A percentile compares a stretch with the other conserved stretches of the same genome.
These are phyloP conservation scores for Aphaenogaster floridana DNA, from an alignment of 1,140 invertebrate genomes.

Conservation along the genomic window DNA sequence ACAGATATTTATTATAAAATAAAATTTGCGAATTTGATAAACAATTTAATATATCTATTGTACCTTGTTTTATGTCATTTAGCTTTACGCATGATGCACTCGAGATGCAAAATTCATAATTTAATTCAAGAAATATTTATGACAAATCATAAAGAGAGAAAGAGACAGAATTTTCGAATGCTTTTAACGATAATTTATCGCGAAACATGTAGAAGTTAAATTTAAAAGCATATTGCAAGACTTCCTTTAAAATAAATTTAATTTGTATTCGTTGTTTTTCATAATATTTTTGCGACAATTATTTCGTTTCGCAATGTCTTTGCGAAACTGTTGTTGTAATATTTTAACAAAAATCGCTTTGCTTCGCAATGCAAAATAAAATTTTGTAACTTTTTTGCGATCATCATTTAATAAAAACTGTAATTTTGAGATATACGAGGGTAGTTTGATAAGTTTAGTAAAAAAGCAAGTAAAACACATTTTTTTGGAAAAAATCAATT, in stretches of 20 bases:
- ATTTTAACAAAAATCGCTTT: not conserved
- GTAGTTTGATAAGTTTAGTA: too few species aligned
- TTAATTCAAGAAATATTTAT: not conserved
- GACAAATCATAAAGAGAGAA: not conserved
- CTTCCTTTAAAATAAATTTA: not conserved
- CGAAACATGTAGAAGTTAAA: not conserved
- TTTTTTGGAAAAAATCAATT: too few species aligned
- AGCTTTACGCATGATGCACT: not conserved
- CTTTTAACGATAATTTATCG: not conserved
- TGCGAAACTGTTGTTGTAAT: not conserved
- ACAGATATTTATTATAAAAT: not conserved
- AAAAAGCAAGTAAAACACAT: too few species aligned
- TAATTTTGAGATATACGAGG: not conserved
- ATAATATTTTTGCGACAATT: not conserved
- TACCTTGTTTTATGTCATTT: not conserved
- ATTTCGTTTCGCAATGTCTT: not conserved
- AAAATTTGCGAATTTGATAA: not conserved
- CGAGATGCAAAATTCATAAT: not conserved
- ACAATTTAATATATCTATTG: not conserved
- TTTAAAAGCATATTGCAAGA: not conserved
- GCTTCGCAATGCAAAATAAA: not conserved
- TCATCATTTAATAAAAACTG: not conserved
- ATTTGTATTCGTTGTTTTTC: not conserved
- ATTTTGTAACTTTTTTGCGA: not conserved
- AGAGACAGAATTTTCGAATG: not conserved